Evolutionary conservation across 2,113 vertebrate species (phyloP).

Genomic region (Caloenas nicobarica): DNA sequence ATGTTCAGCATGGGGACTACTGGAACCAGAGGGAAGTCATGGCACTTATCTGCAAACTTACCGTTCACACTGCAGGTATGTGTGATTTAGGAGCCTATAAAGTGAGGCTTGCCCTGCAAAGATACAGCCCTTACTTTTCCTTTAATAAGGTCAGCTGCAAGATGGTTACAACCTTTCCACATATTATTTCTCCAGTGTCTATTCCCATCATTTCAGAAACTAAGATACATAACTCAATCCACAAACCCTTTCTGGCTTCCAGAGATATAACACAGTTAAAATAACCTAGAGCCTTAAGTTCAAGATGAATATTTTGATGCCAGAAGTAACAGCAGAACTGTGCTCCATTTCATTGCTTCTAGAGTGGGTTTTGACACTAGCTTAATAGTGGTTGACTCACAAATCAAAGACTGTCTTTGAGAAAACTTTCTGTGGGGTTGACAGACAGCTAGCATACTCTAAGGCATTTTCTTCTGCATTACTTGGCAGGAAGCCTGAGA

Average conservation of each 20-base stretch:
- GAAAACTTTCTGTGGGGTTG: constrained; percentile 44
- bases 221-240: background rate
- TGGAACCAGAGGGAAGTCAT: background rate
- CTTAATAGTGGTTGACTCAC: constrained; percentile 32
- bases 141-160: background rate
- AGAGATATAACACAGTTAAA: background rate
- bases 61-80: background rate
- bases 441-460: constrained; percentile 60
- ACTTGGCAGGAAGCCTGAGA: constrained; percentile 73
- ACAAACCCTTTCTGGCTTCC: background rate
- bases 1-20: background rate
- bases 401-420: constrained; percentile 55
- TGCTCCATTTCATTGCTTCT: background rate
- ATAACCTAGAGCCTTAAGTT: background rate
- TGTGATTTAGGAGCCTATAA: background rate
- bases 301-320: background rate
- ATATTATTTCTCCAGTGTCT: background rate
- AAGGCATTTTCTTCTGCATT: constrained; percentile 63
- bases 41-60: background rate
- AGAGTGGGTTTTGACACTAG: background rate
- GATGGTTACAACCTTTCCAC: background rate
- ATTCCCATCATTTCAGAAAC: background rate
- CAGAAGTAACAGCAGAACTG: background rate
- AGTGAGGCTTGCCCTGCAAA: background rate
- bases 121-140: background rate